phyloP scores from a whole-genome alignment of 2,888 invertebrate species.

The Vanessa cardui region DNA sequence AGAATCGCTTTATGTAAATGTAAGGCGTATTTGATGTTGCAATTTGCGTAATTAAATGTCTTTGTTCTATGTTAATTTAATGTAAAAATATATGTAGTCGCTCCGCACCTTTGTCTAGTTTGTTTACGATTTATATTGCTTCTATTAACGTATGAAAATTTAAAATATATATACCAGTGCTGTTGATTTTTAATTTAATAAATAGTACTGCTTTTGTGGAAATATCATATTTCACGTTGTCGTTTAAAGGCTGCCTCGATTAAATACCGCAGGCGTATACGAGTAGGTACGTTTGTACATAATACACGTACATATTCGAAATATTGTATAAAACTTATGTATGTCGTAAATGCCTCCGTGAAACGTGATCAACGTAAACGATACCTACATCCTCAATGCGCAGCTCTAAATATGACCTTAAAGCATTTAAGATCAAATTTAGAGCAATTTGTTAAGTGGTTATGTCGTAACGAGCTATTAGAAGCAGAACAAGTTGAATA shows the following conservation, averaged over 20 bases:
- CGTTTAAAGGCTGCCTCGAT: neutral
- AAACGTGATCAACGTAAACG: neutral
- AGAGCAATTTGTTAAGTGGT: neutral
- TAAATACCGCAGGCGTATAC: neutral
- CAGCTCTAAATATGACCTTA: no score
- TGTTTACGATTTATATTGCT: neutral
- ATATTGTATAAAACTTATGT: no score
- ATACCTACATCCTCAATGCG: neutral
- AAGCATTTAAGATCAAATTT: no score
- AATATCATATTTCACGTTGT: neutral
- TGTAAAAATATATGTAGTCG: neutral
- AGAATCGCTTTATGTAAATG: neutral
- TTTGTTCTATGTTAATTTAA: neutral
- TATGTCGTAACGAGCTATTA: neutral
- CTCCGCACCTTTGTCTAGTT: neutral
- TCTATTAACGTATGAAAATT: neutral
- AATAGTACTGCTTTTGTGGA: neutral
- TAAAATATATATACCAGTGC: neutral
- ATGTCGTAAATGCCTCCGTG: neutral
- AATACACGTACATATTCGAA: neutral
- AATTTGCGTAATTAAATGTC: neutral
- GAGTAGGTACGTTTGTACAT: neutral
- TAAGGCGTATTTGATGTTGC: neutral
- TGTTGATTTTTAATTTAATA: slow-evolving; percentile 3
- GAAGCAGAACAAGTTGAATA: neutral